A percentile compares a stretch with the other conserved stretches of the same genome.
phyloP scores from a whole-genome alignment of 2,113 vertebrate genomes.

The Dendropsophus ebraccatus region DNA sequence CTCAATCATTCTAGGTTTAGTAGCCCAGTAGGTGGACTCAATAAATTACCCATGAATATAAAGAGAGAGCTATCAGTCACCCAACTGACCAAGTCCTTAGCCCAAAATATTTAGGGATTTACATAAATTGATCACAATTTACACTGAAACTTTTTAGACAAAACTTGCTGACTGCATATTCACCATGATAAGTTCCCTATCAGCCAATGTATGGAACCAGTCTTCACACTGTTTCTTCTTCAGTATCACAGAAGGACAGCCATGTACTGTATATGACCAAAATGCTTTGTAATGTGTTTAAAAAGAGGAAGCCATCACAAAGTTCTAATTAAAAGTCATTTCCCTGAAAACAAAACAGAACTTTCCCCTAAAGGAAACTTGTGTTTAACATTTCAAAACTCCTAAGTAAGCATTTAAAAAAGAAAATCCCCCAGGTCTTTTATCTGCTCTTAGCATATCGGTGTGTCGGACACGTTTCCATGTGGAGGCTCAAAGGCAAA shows the following conservation, averaged over 20 bases:
- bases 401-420: conserved; percentile 37
- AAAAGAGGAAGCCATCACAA: conserved; percentile 37
- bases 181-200: no score
- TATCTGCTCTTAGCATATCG: conserved; percentile 14
- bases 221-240: background rate
- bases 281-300: conserved; percentile 30
- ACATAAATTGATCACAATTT: no score
- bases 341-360: conserved; percentile 40
- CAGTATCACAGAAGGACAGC: background rate
- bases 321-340: conserved; percentile 41
- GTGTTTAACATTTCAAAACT: conserved; percentile 38
- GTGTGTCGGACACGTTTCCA: conserved; percentile 28
- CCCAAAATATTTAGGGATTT: no score
- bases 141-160: no score
- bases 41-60: background rate
- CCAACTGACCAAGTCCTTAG: no score
- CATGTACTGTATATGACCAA: background rate
- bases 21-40: background rate
- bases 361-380: conserved; percentile 50
- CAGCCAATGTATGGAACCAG: no score
- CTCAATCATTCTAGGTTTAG: no score
- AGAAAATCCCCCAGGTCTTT: conserved; percentile 25
- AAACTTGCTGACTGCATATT: background rate
- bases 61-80: background rate
- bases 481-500: conserved; percentile 15